Percentiles rank a stretch among this genome's conserved stretches.
phyloP scores from a whole-genome alignment of 2,113 vertebrate species.

The Pandion haliaetus region DNA sequence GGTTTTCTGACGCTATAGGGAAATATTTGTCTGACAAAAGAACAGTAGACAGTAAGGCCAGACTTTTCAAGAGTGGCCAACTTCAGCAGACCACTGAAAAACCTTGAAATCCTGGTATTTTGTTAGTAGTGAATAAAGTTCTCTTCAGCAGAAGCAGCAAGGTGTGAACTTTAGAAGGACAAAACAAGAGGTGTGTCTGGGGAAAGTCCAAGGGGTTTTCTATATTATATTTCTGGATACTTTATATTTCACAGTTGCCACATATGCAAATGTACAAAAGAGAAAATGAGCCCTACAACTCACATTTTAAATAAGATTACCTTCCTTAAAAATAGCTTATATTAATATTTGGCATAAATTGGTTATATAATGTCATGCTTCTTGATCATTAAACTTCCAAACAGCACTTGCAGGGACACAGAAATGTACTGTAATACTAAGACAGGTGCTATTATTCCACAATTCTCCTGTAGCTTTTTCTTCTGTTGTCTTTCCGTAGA shows the following conservation, averaged over 20 bases:
- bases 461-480: not conserved
- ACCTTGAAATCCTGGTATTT: not conserved
- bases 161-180: not conserved
- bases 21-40: not conserved
- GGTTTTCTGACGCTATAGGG: not conserved
- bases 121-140: not conserved
- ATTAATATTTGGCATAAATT: not conserved
- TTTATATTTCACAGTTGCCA: not conserved
- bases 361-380: not conserved
- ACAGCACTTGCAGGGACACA: not conserved
- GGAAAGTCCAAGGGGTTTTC: not conserved
- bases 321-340: not conserved
- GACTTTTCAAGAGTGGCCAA: not conserved
- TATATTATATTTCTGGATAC: not conserved
- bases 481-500: not conserved
- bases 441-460: not conserved
- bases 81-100: not conserved
- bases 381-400: not conserved
- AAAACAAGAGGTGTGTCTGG: not conserved
- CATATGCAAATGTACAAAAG: not conserved
- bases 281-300: not conserved
- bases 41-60: not conserved
- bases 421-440: not conserved
- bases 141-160: not conserved
- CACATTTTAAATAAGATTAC: not conserved